These are phyloP conservation scores for Ophion ventricosus DNA, from an alignment of 2,888 invertebrate genomes.

Conservation along the genomic window DNA sequence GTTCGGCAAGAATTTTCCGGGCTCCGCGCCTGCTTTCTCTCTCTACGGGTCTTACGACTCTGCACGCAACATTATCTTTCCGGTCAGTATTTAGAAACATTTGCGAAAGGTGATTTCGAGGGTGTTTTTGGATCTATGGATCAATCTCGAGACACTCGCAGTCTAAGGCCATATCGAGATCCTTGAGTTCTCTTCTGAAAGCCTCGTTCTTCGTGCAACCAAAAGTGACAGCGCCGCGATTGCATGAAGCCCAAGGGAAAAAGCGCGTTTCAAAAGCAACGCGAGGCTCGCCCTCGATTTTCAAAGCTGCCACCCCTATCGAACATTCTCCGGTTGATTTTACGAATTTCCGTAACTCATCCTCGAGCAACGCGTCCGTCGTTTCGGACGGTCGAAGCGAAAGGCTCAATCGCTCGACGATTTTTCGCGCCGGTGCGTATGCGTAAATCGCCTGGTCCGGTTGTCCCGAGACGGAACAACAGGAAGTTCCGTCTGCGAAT, in stretches of 20 bases:
- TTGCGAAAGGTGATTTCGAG: constrained; percentile 21
- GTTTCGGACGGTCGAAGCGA: not conserved
- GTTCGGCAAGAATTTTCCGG: constrained; percentile 87
- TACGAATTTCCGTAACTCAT: constrained; percentile 68
- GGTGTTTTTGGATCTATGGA: not conserved
- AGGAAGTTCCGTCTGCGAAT: constrained; percentile 68
- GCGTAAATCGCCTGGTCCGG: constrained; percentile 68
- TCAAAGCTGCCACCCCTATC: constrained; percentile 69
- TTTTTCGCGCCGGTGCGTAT: constrained; percentile 72
- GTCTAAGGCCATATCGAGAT: constrained; percentile 66
- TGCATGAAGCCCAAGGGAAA: constrained; percentile 77
- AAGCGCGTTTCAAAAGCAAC: constrained; percentile 69
- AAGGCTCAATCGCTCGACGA: constrained; percentile 65
- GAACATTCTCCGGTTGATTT: constrained; percentile 56
- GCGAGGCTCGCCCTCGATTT: constrained; percentile 65
- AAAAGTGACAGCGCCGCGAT: constrained; percentile 71
- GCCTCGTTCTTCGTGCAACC: constrained; percentile 65
- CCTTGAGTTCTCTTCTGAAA: constrained; percentile 65
- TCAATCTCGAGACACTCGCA: constrained; percentile 48
- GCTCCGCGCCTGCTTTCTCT: constrained; percentile 87
- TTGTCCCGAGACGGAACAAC: constrained; percentile 72
- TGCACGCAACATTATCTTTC: constrained; percentile 87
- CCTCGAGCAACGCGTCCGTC: constrained; percentile 55
- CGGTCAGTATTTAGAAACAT: constrained; percentile 74
- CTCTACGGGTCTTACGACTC: constrained; percentile 89